Evolutionary conservation across 2,888 invertebrate genomes (phyloP).

Genomic region (Nebria brevicollis): DNA sequence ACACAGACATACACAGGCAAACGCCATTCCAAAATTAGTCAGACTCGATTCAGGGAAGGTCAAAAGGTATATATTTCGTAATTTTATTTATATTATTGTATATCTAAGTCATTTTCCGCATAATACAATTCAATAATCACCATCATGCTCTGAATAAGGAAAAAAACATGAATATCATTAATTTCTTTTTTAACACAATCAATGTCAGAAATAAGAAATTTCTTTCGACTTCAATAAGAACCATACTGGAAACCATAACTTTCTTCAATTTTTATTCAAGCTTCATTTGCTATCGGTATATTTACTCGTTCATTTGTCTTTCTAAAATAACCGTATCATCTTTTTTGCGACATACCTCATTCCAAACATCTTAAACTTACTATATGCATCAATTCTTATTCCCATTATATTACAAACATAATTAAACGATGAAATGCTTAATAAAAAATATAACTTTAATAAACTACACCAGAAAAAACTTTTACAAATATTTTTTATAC

Average conservation of each 20-base stretch:
- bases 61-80: too few species aligned
- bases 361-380: slow-evolving; percentile 7
- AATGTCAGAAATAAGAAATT: neutral
- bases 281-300: slow-evolving; percentile 26
- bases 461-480: too few species aligned
- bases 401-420: neutral
- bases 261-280: slow-evolving; percentile 24
- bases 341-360: slow-evolving; percentile 35
- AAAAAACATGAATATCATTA: neutral
- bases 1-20: too few species aligned
- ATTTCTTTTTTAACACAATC: neutral
- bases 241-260: neutral
- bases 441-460: neutral
- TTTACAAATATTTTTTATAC: too few species aligned
- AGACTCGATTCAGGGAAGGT: too few species aligned
- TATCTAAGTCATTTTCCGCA: too few species aligned
- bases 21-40: too few species aligned
- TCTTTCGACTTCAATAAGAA: neutral
- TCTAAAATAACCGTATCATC: slow-evolving; percentile 32
- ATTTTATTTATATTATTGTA: too few species aligned
- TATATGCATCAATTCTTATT: too few species aligned
- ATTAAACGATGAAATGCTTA: neutral
- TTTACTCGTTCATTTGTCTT: slow-evolving; percentile 21
- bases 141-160: neutral
- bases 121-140: neutral